Conservation (phyloP, 2,888 invertebrate species). For the Sceliomorpha sp. region DNA sequence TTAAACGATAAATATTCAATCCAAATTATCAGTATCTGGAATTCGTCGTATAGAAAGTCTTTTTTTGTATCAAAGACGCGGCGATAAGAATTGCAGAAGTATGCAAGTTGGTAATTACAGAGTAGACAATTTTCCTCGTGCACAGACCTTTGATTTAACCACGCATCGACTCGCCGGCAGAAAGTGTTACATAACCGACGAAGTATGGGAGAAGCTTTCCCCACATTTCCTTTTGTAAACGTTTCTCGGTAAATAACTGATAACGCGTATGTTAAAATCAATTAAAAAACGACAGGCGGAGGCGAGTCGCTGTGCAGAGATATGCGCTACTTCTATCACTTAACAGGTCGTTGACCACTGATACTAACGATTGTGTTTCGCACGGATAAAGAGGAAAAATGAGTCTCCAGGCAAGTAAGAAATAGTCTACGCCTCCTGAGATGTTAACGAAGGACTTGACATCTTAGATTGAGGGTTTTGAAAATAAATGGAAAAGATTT, state of each 20-base stretch:
- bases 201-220: constrained; percentile 4
- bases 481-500: no score
- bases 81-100: no score
- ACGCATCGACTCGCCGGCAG: no score
- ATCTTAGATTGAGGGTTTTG: no score
- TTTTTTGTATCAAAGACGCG: no score
- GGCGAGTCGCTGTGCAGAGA: background rate
- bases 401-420: constrained; percentile 4
- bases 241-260: constrained; percentile 2
- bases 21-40: no score
- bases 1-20: no score
- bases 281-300: background rate
- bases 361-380: constrained; percentile 10
- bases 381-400: constrained; percentile 13
- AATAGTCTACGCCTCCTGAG: background rate
- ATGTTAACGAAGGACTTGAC: constrained; percentile 10
- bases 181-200: background rate
- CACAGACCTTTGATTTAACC: no score
- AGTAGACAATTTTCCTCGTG: no score
- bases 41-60: no score
- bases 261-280: constrained; percentile 12
- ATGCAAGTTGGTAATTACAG: no score
- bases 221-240: constrained; percentile 1
- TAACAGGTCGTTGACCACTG: constrained; percentile 15
- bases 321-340: constrained; percentile 12